phyloP scores from a whole-genome alignment of 64 coral and sea anemone genomes.

The Pocillopora damicornis region DNA sequence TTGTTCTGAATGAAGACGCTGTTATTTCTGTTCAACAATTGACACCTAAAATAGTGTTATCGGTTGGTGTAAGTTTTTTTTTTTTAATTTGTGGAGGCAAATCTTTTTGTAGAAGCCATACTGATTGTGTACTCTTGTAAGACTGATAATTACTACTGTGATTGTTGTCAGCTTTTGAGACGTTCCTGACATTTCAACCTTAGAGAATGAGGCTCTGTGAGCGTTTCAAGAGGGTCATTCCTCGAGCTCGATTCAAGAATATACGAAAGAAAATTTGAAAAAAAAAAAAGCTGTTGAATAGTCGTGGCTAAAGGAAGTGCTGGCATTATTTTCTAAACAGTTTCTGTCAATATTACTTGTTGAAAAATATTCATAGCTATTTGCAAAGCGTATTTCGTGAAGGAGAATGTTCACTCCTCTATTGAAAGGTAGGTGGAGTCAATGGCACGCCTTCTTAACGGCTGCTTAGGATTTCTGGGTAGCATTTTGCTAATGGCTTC shows the following conservation, averaged over 20 bases:
- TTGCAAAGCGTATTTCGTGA: background rate
- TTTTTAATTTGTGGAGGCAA: background rate
- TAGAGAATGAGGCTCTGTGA: background rate
- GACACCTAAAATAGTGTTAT: background rate
- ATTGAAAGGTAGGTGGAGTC: background rate
- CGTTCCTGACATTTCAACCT: background rate
- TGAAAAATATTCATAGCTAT: background rate
- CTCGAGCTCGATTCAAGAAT: background rate
- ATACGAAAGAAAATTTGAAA: background rate
- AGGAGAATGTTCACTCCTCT: background rate
- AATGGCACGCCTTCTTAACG: background rate
- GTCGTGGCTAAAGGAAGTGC: background rate
- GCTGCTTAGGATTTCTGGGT: background rate
- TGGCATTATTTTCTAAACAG: slow-evolving; percentile 18
- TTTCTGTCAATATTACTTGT: background rate
- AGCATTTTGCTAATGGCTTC: background rate
- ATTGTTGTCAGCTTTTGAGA: background rate
- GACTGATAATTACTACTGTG: background rate
- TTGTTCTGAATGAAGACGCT: background rate
- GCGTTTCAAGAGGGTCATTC: background rate
- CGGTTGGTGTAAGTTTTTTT: background rate
- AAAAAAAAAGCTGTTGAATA: too few relatives aligned
- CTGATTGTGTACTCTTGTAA: background rate
- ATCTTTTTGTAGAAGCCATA: background rate
- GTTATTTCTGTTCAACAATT: background rate